These are phyloP conservation scores for Lophius piscatorius DNA, from an alignment of 2,113 vertebrate genomes.

Conservation along the genomic window DNA sequence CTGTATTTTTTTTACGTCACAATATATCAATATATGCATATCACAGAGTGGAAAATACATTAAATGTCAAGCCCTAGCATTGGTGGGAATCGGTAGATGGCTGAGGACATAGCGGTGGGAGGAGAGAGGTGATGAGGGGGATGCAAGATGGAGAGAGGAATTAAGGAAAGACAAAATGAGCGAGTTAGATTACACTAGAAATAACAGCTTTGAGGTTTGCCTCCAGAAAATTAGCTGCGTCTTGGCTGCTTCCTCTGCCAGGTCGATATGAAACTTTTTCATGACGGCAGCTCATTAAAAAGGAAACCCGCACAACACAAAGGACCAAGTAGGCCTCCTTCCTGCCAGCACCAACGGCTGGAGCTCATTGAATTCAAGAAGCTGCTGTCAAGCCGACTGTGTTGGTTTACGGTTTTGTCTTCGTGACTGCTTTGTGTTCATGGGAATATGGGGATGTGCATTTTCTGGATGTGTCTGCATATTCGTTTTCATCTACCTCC, in stretches of 20 bases:
- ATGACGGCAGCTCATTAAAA: constrained; percentile 72
- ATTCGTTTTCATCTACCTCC: neutral
- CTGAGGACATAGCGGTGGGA: constrained; percentile 9
- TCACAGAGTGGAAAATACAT: too few species aligned
- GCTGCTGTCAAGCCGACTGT: constrained; percentile 37
- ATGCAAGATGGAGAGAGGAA: constrained; percentile 20
- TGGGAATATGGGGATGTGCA: constrained; percentile 2
- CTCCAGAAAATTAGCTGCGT: constrained; percentile 56
- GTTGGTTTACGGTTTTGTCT: constrained; percentile 16
- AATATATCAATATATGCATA: too few species aligned
- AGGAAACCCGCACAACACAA: constrained; percentile 59
- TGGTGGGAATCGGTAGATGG: constrained; percentile 13
- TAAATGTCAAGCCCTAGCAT: too few species aligned
- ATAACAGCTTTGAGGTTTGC: constrained; percentile 65
- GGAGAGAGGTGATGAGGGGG: constrained; percentile 13
- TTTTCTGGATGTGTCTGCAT: constrained; percentile 4
- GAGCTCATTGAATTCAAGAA: constrained; percentile 48
- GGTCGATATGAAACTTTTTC: constrained; percentile 61
- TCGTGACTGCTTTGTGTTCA: constrained; percentile 21
- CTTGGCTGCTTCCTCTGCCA: constrained; percentile 51
- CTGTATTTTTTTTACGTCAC: too few species aligned
- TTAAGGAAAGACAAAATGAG: constrained; percentile 37
- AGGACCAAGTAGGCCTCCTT: constrained; percentile 44
- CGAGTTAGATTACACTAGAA: constrained; percentile 44
- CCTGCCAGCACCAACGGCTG: constrained; percentile 31